phyloP scores from a whole-genome alignment of 2,888 invertebrate genomes.

The Phrixothrix hirtus region DNA sequence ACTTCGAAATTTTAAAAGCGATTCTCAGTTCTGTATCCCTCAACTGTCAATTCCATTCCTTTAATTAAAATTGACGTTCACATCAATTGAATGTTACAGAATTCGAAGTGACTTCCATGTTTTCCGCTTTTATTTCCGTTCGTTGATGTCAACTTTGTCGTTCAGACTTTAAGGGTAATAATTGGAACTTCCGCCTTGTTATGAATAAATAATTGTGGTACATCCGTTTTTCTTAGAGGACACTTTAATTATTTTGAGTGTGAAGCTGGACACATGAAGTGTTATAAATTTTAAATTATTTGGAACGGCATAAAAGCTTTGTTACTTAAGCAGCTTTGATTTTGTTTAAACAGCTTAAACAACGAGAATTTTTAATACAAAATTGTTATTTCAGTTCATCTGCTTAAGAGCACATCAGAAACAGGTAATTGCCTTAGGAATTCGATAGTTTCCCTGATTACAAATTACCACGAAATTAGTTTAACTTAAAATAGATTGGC shows the following conservation, averaged over 20 bases:
- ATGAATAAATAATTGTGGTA: constrained; percentile 7
- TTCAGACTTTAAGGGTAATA: constrained; percentile 2
- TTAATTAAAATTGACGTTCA: not conserved
- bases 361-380: no score
- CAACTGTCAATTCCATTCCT: not conserved
- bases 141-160: constrained; percentile 3
- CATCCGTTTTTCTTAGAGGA: constrained; percentile 2
- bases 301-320: no score
- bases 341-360: no score
- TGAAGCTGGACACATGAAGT: not conserved
- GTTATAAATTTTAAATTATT: not conserved
- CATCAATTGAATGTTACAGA: not conserved
- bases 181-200: constrained; percentile 7
- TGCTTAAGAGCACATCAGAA: no score
- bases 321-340: no score
- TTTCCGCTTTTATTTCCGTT: constrained; percentile 4
- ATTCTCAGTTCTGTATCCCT: not conserved
- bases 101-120: not conserved
- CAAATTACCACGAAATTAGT: no score
- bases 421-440: no score
- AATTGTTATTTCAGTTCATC: no score
- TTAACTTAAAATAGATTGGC: no score
- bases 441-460: no score
- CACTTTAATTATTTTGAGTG: not conserved
- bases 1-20: not conserved